A percentile compares a stretch with the other conserved stretches of the same genome.
phyloP scores from a whole-genome alignment of 2,113 vertebrate genomes.

The Lates calcarifer region DNA sequence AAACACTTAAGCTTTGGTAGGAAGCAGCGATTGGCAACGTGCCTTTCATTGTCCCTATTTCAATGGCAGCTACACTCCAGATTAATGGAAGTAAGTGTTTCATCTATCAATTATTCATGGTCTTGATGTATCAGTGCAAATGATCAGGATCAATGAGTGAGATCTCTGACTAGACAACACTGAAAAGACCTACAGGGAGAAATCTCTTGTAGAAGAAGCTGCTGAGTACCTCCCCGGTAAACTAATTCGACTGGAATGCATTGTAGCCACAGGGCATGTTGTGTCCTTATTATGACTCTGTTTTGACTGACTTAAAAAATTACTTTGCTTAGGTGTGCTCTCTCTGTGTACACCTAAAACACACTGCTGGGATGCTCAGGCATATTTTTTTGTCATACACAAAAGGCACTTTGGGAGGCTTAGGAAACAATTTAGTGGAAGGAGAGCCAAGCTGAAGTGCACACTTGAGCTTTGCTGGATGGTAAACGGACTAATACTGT shows the following conservation, averaged over 20 bases:
- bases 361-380: neutral
- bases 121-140: conserved; percentile 7
- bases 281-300: neutral
- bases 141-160: neutral
- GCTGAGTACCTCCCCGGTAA: neutral
- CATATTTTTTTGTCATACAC: neutral
- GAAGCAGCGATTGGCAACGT: conserved; percentile 4
- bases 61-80: neutral
- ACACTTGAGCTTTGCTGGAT: neutral
- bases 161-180: neutral
- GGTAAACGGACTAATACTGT: neutral
- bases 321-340: neutral
- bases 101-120: conserved; percentile 43
- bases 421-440: neutral
- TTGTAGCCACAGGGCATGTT: neutral
- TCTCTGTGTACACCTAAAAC: neutral
- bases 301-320: neutral
- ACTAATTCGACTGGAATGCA: neutral
- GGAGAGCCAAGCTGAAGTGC: neutral
- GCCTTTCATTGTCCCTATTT: neutral
- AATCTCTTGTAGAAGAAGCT: neutral
- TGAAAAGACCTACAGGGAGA: neutral
- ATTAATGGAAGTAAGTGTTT: conserved; percentile 30
- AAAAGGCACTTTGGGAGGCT: neutral
- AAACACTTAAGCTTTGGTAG: conserved; percentile 26